phyloP scores from a whole-genome alignment of 2,797 vertebrate genomes.

The Ptychadena robeensis region DNA sequence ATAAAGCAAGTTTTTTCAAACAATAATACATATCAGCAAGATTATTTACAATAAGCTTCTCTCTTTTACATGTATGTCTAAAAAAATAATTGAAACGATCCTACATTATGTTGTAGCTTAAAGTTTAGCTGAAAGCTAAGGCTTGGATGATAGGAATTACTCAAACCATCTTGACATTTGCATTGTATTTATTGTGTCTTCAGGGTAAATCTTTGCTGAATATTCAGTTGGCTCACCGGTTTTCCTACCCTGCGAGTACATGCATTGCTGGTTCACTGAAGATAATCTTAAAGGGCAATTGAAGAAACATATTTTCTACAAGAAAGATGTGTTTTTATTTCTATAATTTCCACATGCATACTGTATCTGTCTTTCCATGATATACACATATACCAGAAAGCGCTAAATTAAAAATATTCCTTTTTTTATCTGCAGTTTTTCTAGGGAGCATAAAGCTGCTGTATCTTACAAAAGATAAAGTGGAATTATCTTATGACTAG shows the following conservation, averaged over 20 bases:
- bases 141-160: conserved; percentile 17
- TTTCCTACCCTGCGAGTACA: conserved; percentile 32
- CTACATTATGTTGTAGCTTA: background rate
- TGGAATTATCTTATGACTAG: too few relatives aligned
- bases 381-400: background rate
- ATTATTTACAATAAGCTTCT: background rate
- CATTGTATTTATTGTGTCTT: conserved; percentile 41
- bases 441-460: too few relatives aligned
- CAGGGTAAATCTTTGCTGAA: conserved; percentile 20
- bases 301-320: background rate
- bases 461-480: too few relatives aligned
- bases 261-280: conserved; percentile 23
- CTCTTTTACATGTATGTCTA: background rate
- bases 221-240: conserved; percentile 36
- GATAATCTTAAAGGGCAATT: conserved; percentile 35
- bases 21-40: background rate
- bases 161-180: conserved; percentile 34
- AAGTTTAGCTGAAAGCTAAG: conserved; percentile 21
- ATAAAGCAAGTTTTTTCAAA: background rate
- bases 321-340: background rate
- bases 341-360: background rate
- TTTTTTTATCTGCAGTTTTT: too few relatives aligned
- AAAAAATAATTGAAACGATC: background rate
- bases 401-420: too few relatives aligned
- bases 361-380: too few relatives aligned